phyloP scores from a whole-genome alignment of 2,797 vertebrate genomes.

The Enteromius radiatus region DNA sequence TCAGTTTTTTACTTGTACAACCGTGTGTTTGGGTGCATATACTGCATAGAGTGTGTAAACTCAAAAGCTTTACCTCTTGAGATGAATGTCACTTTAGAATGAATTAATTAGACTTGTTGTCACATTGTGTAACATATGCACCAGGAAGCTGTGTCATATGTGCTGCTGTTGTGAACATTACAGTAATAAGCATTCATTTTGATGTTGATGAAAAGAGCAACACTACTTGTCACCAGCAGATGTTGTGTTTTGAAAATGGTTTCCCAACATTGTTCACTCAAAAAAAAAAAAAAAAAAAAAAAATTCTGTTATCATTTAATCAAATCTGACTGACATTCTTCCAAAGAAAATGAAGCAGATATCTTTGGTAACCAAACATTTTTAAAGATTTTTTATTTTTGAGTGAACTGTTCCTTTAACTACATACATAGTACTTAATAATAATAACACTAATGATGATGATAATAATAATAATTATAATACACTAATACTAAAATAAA shows the following conservation, averaged over 20 bases:
- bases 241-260: background rate
- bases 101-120: background rate
- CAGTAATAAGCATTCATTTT: background rate
- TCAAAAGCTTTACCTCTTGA: background rate
- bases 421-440: background rate
- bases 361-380: background rate
- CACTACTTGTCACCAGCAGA: slow-evolving; percentile 6
- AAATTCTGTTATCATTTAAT: background rate
- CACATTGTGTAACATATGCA: background rate
- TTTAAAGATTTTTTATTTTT: background rate
- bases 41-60: background rate
- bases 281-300: background rate
- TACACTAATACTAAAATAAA: too few relatives aligned
- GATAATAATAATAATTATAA: too few relatives aligned
- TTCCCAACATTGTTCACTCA: background rate
- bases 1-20: background rate
- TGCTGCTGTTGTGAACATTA: background rate
- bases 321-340: background rate
- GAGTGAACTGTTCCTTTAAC: background rate
- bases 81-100: background rate
- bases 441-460: background rate
- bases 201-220: slow-evolving; percentile 5
- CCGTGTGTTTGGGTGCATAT: background rate
- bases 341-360: background rate
- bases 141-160: background rate